phyloP scores from a whole-genome alignment of 2,888 invertebrate species.

The Drosophila mayaguana region DNA sequence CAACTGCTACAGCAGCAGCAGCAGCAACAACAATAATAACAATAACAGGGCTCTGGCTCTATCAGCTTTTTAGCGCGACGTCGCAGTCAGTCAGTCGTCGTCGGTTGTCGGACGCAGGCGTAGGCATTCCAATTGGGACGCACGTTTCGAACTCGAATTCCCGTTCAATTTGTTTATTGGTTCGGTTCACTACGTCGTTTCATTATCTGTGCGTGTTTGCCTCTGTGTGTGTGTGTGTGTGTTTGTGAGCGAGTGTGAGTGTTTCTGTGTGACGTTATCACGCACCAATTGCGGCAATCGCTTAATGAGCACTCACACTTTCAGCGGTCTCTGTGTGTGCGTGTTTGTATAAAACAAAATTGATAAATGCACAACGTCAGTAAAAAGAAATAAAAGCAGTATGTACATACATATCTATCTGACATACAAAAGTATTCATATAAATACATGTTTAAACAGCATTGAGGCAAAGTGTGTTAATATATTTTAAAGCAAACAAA shows the following conservation, averaged over 20 bases:
- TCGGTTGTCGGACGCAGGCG: conserved; percentile 73
- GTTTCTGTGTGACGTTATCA: conserved; percentile 61
- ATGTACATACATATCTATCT: not conserved
- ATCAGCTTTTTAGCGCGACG: conserved; percentile 68
- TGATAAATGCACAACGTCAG: conserved; percentile 65
- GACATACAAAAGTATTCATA: conserved; percentile 9
- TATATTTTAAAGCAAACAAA: conserved; percentile 64
- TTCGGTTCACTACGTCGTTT: conserved; percentile 44
- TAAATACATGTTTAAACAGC: conserved; percentile 17
- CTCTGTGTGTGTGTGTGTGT: conserved; percentile 15
- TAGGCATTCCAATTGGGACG: conserved; percentile 66
- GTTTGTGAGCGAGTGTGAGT: conserved; percentile 12
- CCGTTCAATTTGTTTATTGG: conserved; percentile 56
- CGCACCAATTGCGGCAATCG: conserved; percentile 66
- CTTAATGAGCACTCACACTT: conserved; percentile 56
- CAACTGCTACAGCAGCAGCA: conserved; percentile 20
- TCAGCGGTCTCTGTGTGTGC: conserved; percentile 21
- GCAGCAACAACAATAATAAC: conserved; percentile 40
- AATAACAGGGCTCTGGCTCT: conserved; percentile 62
- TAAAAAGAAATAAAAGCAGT: conserved; percentile 36
- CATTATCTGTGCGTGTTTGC: conserved; percentile 21
- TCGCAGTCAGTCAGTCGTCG: conserved; percentile 66
- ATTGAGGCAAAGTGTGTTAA: conserved; percentile 55
- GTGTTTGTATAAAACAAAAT: conserved; percentile 56
- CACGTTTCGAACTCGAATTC: conserved; percentile 63